A percentile compares a stretch with the other conserved stretches of the same genome.
These are phyloP conservation scores for Saturnia japonica DNA, from an alignment of 2,888 invertebrate genomes.

Conservation along the genomic window DNA sequence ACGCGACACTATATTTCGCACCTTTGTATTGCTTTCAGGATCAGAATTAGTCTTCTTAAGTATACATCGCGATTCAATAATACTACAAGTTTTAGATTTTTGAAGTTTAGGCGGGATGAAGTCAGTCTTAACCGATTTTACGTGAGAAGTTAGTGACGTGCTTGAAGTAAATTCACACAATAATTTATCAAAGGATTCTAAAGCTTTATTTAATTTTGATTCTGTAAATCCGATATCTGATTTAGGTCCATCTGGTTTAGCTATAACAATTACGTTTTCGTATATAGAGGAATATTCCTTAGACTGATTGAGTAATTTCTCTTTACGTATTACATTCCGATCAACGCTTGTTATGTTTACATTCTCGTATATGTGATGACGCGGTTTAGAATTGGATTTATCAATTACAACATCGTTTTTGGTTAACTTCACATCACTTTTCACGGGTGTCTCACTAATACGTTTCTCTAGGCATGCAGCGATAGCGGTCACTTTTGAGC, in stretches of 20 bases:
- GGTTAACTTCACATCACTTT: constrained; percentile 40
- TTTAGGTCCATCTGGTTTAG: constrained; percentile 42
- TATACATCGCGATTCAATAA: constrained; percentile 86
- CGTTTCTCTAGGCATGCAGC: constrained; percentile 75
- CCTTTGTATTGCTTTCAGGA: constrained; percentile 60
- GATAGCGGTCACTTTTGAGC: constrained; percentile 75
- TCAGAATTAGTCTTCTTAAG: constrained; percentile 82
- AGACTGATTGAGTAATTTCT: constrained; percentile 62
- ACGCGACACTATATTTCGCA: constrained; percentile 64
- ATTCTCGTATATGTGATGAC: constrained; percentile 73
- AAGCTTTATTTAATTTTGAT: constrained; percentile 70
- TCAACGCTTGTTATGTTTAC: constrained; percentile 61
- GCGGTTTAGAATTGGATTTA: constrained; percentile 51
- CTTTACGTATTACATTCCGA: constrained; percentile 44
- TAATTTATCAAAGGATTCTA: constrained; percentile 78
- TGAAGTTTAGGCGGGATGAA: constrained; percentile 82
- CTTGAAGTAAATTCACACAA: constrained; percentile 68
- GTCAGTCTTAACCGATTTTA: constrained; percentile 45
- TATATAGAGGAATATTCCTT: constrained; percentile 76
- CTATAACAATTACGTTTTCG: constrained; percentile 75
- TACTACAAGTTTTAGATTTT: constrained; percentile 87
- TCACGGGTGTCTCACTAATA: constrained; percentile 64
- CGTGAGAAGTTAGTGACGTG: constrained; percentile 51
- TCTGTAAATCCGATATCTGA: constrained; percentile 44
- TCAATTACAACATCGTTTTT: constrained; percentile 50